These are phyloP conservation scores for Patagioenas fasciata DNA, from an alignment of 2,113 vertebrate genomes.

Conservation along the genomic window DNA sequence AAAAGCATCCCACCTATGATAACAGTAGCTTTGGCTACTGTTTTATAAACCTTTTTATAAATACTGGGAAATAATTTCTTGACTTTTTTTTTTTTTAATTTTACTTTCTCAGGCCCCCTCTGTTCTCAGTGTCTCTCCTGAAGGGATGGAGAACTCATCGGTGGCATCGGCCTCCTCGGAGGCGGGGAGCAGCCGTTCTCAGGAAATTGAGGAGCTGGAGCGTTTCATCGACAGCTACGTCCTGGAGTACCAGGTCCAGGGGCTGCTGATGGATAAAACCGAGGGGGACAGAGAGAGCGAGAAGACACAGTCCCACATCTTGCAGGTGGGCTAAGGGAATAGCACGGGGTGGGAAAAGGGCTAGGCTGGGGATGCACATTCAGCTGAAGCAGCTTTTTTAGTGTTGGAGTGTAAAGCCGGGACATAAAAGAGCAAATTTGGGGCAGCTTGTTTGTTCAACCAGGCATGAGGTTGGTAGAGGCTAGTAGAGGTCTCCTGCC, in stretches of 20 bases:
- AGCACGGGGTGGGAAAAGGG: rapidly evolving
- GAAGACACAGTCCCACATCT: constrained; percentile 80
- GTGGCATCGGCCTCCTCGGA: constrained; percentile 94
- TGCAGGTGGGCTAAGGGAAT: constrained; percentile 76
- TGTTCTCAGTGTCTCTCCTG: neutral
- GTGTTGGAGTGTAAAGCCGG: neutral
- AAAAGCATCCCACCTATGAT: neutral
- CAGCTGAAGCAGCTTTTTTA: neutral
- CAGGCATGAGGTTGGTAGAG: neutral
- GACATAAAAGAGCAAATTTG: rapidly evolving
- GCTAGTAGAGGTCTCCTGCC: neutral
- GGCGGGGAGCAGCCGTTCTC: constrained; percentile 94
- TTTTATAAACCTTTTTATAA: neutral
- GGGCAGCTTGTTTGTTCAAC: neutral
- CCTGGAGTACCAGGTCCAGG: constrained; percentile 97
- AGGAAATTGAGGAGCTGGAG: constrained; percentile 96
- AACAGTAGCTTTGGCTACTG: neutral
- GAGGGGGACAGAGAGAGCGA: constrained; percentile 83
- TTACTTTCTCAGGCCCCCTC: neutral
- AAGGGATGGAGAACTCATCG: constrained; percentile 93
- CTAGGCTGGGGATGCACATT: rapidly evolving
- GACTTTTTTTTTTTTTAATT: neutral
- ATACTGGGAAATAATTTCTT: neutral
- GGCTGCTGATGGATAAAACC: constrained; percentile 88
- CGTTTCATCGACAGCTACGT: constrained; percentile 98